These are phyloP conservation scores for Acrossocheilus fasciatus DNA, from an alignment of 2,797 vertebrate species.

Conservation along the genomic window DNA sequence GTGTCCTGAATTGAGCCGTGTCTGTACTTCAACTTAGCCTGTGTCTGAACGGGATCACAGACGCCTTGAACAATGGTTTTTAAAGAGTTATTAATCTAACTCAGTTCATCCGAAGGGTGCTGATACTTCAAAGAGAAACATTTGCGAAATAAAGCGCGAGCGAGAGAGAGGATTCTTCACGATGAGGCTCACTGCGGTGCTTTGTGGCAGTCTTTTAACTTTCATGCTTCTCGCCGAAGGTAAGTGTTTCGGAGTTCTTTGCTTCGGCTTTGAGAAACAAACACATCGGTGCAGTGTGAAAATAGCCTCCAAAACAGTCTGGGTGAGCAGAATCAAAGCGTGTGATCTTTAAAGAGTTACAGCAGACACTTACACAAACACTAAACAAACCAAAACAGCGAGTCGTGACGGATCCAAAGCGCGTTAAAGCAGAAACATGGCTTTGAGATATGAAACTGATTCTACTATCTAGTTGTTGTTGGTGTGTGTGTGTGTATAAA, in stretches of 20 bases:
- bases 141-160: constrained; percentile 49
- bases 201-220: constrained; percentile 76
- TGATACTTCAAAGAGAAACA: constrained; percentile 55
- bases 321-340: constrained; percentile 53
- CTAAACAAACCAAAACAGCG: constrained; percentile 28
- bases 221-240: constrained; percentile 74
- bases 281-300: neutral
- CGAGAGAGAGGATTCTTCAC: constrained; percentile 66
- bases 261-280: neutral
- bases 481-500: neutral
- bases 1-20: neutral
- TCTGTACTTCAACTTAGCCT: constrained; percentile 23
- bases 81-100: constrained; percentile 60
- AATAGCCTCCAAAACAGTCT: neutral
- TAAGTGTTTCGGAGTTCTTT: constrained; percentile 66
- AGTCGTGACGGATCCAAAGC: neutral
- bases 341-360: constrained; percentile 21
- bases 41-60: constrained; percentile 57
- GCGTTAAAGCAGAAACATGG: neutral
- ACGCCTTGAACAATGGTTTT: constrained; percentile 69
- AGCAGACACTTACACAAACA: constrained; percentile 10
- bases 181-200: constrained; percentile 74
- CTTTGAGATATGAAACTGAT: neutral
- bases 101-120: constrained; percentile 54
- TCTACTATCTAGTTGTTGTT: neutral